Evolutionary conservation across 1,140 invertebrate genomes (phyloP).

Genomic region (Conus ventricosus): DNA sequence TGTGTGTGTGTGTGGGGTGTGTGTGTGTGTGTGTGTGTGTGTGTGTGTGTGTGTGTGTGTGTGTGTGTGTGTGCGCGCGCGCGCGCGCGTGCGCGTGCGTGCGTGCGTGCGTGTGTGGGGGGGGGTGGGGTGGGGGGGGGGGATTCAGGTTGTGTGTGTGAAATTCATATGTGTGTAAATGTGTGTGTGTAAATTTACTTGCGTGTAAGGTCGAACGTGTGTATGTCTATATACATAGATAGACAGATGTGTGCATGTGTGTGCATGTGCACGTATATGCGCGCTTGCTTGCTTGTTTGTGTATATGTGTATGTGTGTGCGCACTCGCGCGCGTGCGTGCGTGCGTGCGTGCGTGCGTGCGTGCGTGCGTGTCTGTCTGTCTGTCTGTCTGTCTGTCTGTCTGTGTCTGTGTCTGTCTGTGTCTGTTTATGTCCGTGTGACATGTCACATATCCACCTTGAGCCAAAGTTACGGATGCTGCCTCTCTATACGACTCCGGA

Average conservation of each 20-base stretch:
- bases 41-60: too few relatives aligned
- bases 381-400: background rate
- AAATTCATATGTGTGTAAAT: background rate
- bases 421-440: background rate
- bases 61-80: too few relatives aligned
- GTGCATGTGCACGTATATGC: background rate
- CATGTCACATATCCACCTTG: too few relatives aligned
- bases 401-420: too few relatives aligned
- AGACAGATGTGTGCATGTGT: background rate
- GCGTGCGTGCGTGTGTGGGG: too few relatives aligned
- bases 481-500: too few relatives aligned
- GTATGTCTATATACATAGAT: background rate
- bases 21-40: too few relatives aligned
- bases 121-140: too few relatives aligned
- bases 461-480: too few relatives aligned
- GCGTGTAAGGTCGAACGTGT: background rate
- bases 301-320: constrained; percentile 20
- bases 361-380: background rate
- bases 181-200: background rate
- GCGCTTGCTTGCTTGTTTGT: background rate
- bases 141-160: too few relatives aligned
- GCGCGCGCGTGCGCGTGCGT: too few relatives aligned
- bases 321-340: background rate
- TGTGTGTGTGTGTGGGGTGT: too few relatives aligned
- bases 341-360: background rate